Evolutionary conservation across 1,140 invertebrate genomes (phyloP).

Genomic region (Oppia nitens): DNA sequence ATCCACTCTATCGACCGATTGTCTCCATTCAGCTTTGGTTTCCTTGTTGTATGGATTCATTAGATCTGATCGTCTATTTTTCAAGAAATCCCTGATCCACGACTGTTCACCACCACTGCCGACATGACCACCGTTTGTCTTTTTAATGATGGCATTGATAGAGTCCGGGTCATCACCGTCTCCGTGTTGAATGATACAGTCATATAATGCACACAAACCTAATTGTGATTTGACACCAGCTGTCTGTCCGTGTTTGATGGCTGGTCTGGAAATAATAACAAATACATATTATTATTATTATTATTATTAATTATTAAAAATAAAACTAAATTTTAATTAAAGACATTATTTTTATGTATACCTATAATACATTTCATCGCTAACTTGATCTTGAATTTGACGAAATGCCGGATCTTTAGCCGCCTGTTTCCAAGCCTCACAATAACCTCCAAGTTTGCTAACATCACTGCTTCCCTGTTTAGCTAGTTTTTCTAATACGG

Average conservation of each 20-base stretch:
- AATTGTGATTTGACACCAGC: neutral
- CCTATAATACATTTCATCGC: conserved; percentile 7
- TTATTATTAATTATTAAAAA: neutral
- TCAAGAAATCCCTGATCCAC: conserved; percentile 6
- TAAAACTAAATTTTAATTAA: neutral
- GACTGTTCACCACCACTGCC: neutral
- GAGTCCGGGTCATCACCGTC: conserved; percentile 9
- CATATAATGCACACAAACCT: conserved; percentile 9
- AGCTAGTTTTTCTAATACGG: neutral
- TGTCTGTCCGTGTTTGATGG: neutral
- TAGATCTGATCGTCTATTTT: neutral
- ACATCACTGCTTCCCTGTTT: neutral
- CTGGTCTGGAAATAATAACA: conserved; percentile 1
- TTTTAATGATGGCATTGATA: conserved; percentile 1
- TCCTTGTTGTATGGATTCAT: conserved; percentile 1
- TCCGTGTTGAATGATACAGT: conserved; percentile 12
- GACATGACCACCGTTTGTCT: neutral
- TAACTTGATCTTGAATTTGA: conserved; percentile 9
- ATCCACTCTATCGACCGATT: conserved; percentile 7
- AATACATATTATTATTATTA: neutral
- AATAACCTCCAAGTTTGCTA: neutral
- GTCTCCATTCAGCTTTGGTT: neutral
- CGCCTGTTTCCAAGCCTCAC: conserved; percentile 3
- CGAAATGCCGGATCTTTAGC: conserved; percentile 3
- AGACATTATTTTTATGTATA: neutral